phyloP scores from a whole-genome alignment of 2,888 invertebrate species.

The Rutpela maculata region DNA sequence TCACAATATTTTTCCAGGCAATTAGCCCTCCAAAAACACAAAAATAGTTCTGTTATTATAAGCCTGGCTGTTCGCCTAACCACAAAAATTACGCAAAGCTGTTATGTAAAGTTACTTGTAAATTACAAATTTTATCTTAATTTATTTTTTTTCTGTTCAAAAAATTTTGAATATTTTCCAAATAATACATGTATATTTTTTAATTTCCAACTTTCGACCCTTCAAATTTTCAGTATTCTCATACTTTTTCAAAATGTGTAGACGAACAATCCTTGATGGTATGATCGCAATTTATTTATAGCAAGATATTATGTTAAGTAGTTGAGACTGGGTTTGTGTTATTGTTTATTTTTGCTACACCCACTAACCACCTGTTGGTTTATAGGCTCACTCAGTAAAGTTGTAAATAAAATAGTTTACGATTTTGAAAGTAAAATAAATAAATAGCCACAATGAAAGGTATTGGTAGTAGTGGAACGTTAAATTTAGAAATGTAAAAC shows the following conservation, averaged over 20 bases:
- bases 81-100: too few species aligned
- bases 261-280: background rate
- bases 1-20: too few species aligned
- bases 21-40: too few species aligned
- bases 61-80: too few species aligned
- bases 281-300: background rate
- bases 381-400: background rate
- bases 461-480: too few species aligned
- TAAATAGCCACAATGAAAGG: background rate
- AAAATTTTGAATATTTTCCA: background rate
- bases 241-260: background rate
- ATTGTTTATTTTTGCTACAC: background rate
- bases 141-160: too few species aligned
- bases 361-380: background rate
- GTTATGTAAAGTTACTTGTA: too few species aligned
- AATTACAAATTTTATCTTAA: too few species aligned
- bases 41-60: too few species aligned
- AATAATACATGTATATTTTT: too few species aligned
- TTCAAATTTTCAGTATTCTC: background rate
- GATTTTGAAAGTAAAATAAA: background rate
- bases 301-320: background rate
- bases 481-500: too few species aligned
- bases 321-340: background rate
- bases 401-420: conserved; percentile 1
- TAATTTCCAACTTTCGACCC: too few species aligned